These are phyloP conservation scores for Apodemia mormo DNA, from an alignment of 2,888 invertebrate genomes.

Conservation along the genomic window DNA sequence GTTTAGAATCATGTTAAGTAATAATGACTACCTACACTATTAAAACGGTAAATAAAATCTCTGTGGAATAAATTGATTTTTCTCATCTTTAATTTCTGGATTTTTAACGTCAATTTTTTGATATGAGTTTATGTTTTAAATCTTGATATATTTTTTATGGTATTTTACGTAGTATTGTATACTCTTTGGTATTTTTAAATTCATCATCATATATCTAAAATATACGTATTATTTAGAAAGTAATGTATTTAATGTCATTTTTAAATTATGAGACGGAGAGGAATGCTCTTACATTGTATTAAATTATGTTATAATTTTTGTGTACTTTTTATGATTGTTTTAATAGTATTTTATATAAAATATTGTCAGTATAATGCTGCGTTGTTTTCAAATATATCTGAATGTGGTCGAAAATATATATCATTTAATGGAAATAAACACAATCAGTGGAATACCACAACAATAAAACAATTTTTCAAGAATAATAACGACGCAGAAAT, in stretches of 20 bases:
- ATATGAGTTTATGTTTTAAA: too few relatives aligned
- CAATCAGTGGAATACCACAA: constrained; percentile 20
- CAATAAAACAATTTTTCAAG: constrained; percentile 31
- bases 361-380: neutral
- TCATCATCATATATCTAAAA: too few relatives aligned
- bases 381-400: neutral
- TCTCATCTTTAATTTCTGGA: too few relatives aligned
- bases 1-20: too few relatives aligned
- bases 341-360: neutral
- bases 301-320: constrained; percentile 1
- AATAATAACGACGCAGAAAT: constrained; percentile 41
- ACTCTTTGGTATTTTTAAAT: too few relatives aligned
- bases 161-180: too few relatives aligned
- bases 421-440: constrained; percentile 16
- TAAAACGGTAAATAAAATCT: too few relatives aligned
- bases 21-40: too few relatives aligned
- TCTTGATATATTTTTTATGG: too few relatives aligned
- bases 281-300: neutral
- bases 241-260: neutral
- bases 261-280: neutral
- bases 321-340: neutral
- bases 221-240: too few relatives aligned
- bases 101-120: too few relatives aligned
- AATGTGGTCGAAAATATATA: constrained; percentile 20
- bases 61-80: too few relatives aligned